Evolutionary conservation across 1,140 invertebrate genomes (phyloP).

Genomic region (Thereuonema tuberculata): DNA sequence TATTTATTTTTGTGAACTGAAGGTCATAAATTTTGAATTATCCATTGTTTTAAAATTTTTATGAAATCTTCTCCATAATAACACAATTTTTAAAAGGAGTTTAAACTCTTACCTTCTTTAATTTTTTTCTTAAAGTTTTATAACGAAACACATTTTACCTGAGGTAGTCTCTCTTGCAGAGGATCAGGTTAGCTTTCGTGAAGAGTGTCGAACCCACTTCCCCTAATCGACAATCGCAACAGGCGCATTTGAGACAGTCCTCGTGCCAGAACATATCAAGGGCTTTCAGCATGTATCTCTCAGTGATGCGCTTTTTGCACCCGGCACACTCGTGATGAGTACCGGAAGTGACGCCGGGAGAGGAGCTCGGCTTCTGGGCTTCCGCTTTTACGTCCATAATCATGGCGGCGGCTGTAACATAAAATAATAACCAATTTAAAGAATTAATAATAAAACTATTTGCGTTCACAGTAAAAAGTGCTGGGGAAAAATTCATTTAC

Average conservation of each 20-base stretch:
- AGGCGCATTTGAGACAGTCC: slow-evolving; percentile 84
- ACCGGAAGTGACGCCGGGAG: slow-evolving; percentile 11
- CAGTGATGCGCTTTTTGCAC: slow-evolving; percentile 37
- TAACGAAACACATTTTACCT: slow-evolving; percentile 52
- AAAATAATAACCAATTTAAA: no score
- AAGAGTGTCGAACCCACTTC: slow-evolving; percentile 85
- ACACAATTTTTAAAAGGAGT: no score
- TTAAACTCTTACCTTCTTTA: no score
- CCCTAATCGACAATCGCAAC: slow-evolving; percentile 78
- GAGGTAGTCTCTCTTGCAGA: slow-evolving; percentile 86
- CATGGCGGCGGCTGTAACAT: not conserved
- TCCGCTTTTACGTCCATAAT: slow-evolving; percentile 10
- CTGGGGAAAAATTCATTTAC: no score
- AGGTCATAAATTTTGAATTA: no score
- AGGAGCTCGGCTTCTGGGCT: not conserved
- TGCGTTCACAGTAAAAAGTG: no score
- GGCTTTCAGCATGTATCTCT: slow-evolving; percentile 39
- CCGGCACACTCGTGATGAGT: slow-evolving; percentile 32
- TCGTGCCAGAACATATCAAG: slow-evolving; percentile 87
- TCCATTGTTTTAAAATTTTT: no score
- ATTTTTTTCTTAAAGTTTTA: no score
- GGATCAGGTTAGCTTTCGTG: slow-evolving; percentile 79
- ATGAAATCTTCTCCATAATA: no score
- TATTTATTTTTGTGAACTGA: no score
- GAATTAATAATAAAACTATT: no score